Conservation (phyloP, 1,140 invertebrate genomes). For the Heliconius hewitsoni region DNA sequence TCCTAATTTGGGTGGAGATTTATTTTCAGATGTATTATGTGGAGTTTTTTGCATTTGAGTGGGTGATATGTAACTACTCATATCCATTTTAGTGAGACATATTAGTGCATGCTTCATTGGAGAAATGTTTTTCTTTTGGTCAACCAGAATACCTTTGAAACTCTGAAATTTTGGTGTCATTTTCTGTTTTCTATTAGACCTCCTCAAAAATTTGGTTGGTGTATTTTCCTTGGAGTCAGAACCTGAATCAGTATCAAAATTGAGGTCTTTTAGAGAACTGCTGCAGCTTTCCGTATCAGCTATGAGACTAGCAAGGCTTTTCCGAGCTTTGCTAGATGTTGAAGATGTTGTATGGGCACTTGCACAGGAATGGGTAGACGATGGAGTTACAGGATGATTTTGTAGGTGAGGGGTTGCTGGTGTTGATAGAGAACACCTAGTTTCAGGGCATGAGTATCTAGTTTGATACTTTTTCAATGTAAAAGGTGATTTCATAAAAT, state of each 20-base stretch:
- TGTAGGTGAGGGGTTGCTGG: conserved; percentile 68
- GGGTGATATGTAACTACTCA: conserved; percentile 68
- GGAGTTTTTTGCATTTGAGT: conserved; percentile 81
- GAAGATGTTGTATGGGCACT: conserved; percentile 70
- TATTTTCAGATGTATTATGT: conserved; percentile 66
- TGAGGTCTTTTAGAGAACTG: conserved; percentile 77
- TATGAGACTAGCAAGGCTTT: conserved; percentile 71
- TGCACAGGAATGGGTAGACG: conserved; percentile 69
- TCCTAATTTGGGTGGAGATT: conserved; percentile 65
- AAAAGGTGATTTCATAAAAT: conserved; percentile 76
- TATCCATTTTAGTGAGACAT: conserved; percentile 68
- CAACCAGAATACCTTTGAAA: conserved; percentile 67
- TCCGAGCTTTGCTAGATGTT: conserved; percentile 66
- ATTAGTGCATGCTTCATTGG: conserved; percentile 66
- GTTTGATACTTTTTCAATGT: conserved; percentile 73
- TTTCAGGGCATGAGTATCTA: conserved; percentile 56
- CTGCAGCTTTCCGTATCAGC: conserved; percentile 79
- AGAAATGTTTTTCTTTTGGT: conserved; percentile 68
- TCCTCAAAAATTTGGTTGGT: conserved; percentile 57
- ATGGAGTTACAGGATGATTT: conserved; percentile 66
- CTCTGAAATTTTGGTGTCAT: conserved; percentile 64
- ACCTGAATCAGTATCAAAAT: conserved; percentile 74
- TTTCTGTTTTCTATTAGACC: conserved; percentile 54
- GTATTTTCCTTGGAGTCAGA: conserved; percentile 77
- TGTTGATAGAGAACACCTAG: conserved; percentile 63